These are phyloP conservation scores for Frankliniella fusca DNA, from an alignment of 2,888 invertebrate species.

Conservation along the genomic window DNA sequence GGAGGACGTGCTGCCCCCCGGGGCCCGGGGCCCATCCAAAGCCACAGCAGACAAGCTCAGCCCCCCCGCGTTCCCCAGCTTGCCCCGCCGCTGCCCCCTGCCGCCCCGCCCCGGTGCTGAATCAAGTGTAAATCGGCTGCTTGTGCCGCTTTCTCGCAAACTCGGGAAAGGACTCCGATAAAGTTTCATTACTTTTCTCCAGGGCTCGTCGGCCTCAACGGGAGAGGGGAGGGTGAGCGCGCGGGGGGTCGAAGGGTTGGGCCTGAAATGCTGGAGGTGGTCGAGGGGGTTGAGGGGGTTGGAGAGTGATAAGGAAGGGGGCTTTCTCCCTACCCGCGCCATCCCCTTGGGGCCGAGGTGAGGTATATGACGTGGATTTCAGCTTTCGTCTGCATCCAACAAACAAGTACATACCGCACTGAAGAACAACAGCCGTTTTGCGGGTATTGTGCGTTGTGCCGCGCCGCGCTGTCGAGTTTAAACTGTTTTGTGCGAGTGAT, in stretches of 20 bases:
- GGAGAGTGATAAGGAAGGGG: no score
- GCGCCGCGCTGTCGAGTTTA: no score
- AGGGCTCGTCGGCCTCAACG: not conserved
- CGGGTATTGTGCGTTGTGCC: no score
- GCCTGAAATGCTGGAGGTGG: not conserved
- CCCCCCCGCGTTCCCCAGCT: not conserved
- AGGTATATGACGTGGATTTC: no score
- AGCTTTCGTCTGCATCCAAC: no score
- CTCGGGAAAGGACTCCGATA: slow-evolving; percentile 21
- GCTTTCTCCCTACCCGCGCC: no score
- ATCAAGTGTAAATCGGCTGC: slow-evolving; percentile 24
- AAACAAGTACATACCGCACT: no score
- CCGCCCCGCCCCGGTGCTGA: not conserved
- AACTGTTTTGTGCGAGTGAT: no score
- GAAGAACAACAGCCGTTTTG: no score
- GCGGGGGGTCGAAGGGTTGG: not conserved
- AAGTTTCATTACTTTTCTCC: slow-evolving; percentile 22
- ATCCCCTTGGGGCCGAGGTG: no score
- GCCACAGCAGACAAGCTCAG: not conserved
- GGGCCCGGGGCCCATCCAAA: no score
- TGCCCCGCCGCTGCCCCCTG: not conserved
- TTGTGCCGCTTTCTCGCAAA: slow-evolving; percentile 14
- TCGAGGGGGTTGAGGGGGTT: not conserved
- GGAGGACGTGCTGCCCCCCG: no score
- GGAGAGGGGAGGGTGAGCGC: not conserved